Percentiles rank a stretch among this genome's conserved stretches.
Evolutionary conservation across 2,113 vertebrate species (phyloP).

Genomic region (Anhinga rufa): DNA sequence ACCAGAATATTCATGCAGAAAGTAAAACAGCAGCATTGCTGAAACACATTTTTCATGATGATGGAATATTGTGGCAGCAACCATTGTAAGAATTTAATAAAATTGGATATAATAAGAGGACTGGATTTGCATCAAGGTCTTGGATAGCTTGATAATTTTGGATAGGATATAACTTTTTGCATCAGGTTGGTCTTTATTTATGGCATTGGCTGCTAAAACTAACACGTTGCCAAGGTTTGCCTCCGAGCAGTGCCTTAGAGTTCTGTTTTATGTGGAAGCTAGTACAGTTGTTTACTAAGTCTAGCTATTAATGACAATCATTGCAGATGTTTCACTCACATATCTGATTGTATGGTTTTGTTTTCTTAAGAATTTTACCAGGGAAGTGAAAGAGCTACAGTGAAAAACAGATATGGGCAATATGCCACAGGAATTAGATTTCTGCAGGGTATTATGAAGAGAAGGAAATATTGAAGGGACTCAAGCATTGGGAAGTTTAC

Average conservation of each 20-base stretch:
- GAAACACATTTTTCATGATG: not conserved
- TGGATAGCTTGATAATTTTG: not conserved
- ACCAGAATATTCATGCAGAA: not conserved
- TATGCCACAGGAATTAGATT: not conserved
- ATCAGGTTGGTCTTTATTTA: not conserved
- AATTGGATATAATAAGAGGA: not conserved
- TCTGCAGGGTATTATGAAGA: not conserved
- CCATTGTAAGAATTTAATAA: not conserved
- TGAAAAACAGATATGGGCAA: not conserved
- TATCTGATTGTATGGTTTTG: not conserved
- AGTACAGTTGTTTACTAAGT: not conserved
- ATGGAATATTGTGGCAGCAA: not conserved
- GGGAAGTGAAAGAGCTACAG: not conserved
- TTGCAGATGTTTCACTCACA: not conserved
- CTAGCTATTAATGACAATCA: not conserved
- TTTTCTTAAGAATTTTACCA: not conserved
- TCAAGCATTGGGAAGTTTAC: not conserved
- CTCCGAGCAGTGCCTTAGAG: not conserved
- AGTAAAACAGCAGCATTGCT: not conserved
- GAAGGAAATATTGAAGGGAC: not conserved
- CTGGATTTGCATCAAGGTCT: not conserved
- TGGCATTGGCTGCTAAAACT: not conserved
- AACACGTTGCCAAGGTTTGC: not conserved
- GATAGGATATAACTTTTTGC: not conserved
- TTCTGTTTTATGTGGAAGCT: not conserved